These are phyloP conservation scores for Calycopis cecrops DNA, from an alignment of 1,140 invertebrate genomes.

Conservation along the genomic window DNA sequence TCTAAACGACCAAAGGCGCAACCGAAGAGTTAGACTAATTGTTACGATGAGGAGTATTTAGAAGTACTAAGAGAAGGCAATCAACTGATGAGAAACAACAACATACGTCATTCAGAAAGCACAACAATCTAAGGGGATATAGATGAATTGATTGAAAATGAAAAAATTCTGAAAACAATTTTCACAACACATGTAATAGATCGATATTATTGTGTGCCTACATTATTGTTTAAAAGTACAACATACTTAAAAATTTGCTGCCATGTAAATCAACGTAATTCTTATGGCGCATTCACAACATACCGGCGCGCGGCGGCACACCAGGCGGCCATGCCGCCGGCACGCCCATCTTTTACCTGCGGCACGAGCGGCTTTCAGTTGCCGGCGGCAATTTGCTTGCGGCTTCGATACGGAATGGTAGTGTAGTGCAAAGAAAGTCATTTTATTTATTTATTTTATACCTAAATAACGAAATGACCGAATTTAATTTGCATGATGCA, in stretches of 20 bases:
- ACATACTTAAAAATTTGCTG: neutral
- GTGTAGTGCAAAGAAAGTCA: no score
- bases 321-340: constrained; percentile 6
- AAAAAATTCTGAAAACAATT: constrained; percentile 8
- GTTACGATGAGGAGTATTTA: constrained; percentile 13
- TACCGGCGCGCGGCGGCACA: constrained; percentile 1
- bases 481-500: constrained; percentile 22
- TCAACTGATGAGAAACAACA: constrained; percentile 10
- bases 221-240: no score
- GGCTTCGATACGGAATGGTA: constrained; percentile 14
- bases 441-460: no score
- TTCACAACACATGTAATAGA: no score
- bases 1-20: constrained; percentile 14
- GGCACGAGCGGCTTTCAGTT: constrained; percentile 11
- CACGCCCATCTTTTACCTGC: constrained; percentile 8
- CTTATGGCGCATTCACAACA: constrained; percentile 10
- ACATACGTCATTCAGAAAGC: constrained; percentile 8
- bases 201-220: no score
- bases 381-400: constrained; percentile 11
- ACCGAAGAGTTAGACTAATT: constrained; percentile 6
- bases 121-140: constrained; percentile 10
- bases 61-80: constrained; percentile 8
- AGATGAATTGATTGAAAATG: constrained; percentile 9
- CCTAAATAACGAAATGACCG: constrained; percentile 16
- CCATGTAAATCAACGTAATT: neutral